These are phyloP conservation scores for Capitulum mitella DNA, from an alignment of 2,888 invertebrate genomes.

Conservation along the genomic window DNA sequence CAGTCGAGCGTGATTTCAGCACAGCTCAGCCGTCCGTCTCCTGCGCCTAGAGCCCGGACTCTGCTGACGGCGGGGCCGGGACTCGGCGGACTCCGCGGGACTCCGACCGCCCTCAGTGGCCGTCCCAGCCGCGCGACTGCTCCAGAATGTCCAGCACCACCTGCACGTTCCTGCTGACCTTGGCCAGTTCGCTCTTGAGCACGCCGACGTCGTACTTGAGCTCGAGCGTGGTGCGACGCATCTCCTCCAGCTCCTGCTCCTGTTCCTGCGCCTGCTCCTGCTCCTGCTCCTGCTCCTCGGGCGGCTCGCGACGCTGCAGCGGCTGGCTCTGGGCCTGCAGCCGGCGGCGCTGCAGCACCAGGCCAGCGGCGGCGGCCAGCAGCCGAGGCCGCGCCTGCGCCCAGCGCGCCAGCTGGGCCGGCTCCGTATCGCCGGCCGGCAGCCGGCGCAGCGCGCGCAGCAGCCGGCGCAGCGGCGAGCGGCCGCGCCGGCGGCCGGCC, in stretches of 20 bases:
- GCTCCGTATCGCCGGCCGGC: background rate
- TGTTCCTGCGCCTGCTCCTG: background rate
- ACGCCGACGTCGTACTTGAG: background rate
- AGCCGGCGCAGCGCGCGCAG: background rate
- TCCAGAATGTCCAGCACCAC: slow-evolving; percentile 11
- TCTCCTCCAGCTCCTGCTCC: background rate
- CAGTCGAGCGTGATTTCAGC: no score
- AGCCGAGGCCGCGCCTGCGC: background rate
- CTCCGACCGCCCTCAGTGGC: background rate
- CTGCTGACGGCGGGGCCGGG: no score
- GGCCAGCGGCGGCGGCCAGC: background rate
- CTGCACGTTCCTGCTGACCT: background rate
- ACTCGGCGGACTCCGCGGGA: no score
- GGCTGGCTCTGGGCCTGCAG: background rate
- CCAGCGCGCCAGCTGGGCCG: background rate
- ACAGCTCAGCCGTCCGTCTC: no score
- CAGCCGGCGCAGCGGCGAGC: background rate
- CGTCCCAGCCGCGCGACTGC: background rate
- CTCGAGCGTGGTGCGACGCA: background rate
- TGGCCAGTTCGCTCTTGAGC: background rate
- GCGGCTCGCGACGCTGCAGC: background rate
- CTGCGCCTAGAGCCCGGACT: no score
- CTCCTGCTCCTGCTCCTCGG: background rate
- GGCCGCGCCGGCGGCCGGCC: background rate
- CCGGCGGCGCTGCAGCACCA: background rate